A percentile compares a stretch with the other conserved stretches of the same genome.
Conservation (phyloP, 2,888 invertebrate genomes). For the Latrodectus elegans region DNA sequence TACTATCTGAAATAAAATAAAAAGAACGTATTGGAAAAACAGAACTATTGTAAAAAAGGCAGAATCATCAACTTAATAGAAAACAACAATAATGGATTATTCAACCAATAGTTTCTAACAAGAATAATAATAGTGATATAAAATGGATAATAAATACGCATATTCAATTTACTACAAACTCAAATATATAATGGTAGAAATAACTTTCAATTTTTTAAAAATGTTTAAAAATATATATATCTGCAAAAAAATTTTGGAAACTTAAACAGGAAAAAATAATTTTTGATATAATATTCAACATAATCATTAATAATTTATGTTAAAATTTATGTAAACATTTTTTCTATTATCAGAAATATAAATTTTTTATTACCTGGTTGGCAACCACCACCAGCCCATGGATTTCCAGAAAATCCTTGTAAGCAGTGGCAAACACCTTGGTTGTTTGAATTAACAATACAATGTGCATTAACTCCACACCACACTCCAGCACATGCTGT, state of each 20-base stretch:
- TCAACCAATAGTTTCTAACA: background rate
- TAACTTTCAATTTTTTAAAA: too few relatives aligned
- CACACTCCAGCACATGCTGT: constrained; percentile 73
- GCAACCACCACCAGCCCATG: constrained; percentile 92
- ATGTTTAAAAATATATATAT: too few relatives aligned
- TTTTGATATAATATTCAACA: too few relatives aligned
- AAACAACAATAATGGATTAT: background rate
- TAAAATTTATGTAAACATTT: too few relatives aligned
- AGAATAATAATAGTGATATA: background rate
- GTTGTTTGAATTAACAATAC: constrained; percentile 87
- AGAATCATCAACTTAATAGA: background rate
- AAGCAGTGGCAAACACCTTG: constrained; percentile 89
- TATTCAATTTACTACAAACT: background rate
- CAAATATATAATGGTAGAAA: too few relatives aligned
- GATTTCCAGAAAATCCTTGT: constrained; percentile 90
- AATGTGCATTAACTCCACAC: constrained; percentile 75
- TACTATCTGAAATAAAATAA: constrained; percentile 73
- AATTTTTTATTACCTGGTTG: constrained; percentile 73
- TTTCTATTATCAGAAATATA: too few relatives aligned
- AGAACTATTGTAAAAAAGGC: background rate
- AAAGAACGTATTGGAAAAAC: background rate
- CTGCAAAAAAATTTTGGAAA: too few relatives aligned
- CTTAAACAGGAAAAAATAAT: too few relatives aligned
- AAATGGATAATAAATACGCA: background rate
- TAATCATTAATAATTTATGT: too few relatives aligned